phyloP scores from a whole-genome alignment of 2,113 vertebrate genomes.

The Rhadina sibilatrix region DNA sequence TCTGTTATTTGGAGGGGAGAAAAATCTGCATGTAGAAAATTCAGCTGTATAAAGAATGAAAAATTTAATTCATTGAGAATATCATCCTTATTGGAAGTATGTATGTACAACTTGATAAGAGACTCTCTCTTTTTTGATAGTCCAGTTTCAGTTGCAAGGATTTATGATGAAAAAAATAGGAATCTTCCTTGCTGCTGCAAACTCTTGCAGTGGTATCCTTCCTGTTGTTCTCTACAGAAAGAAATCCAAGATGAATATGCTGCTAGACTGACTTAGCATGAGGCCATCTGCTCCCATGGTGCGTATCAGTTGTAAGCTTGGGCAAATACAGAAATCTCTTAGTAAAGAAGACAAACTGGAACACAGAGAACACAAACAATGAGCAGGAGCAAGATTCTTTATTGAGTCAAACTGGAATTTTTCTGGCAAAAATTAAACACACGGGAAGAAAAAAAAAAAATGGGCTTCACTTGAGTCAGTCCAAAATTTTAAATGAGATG shows the following conservation, averaged over 20 bases:
- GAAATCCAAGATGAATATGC: background rate
- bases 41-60: background rate
- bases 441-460: rapidly evolving
- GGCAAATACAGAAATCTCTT: background rate
- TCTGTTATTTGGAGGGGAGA: background rate
- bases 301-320: background rate
- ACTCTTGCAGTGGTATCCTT: background rate
- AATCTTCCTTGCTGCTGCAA: background rate
- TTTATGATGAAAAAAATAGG: background rate
- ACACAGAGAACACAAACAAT: background rate
- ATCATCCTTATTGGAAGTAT: background rate
- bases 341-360: background rate
- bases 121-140: background rate
- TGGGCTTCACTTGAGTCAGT: background rate
- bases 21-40: background rate
- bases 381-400: background rate
- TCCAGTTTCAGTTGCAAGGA: background rate
- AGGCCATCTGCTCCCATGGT: background rate
- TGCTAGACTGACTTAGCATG: background rate
- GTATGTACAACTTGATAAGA: background rate
- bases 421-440: background rate
- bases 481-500: background rate
- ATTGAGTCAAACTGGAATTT: background rate
- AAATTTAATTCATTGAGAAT: background rate
- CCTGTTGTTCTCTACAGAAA: background rate